Evolutionary conservation across 2,113 vertebrate genomes (phyloP).

Genomic region (Myodes glareolus): DNA sequence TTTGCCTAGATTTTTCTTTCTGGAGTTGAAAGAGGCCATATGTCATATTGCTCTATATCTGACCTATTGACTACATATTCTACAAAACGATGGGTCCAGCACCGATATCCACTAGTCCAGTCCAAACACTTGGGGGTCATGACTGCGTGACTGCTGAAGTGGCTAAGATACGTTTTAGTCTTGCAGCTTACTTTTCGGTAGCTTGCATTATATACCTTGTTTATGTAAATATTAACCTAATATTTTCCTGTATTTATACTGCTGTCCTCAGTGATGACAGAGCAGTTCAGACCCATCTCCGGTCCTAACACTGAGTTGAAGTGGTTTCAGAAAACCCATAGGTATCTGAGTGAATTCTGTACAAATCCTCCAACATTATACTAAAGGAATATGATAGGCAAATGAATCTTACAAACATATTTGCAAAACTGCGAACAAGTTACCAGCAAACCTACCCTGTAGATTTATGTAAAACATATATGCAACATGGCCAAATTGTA

Average conservation of each 20-base stretch:
- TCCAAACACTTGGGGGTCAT: neutral
- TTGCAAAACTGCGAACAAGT: slow-evolving; percentile 20
- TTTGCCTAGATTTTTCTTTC: slow-evolving; percentile 26
- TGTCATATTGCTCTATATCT: neutral
- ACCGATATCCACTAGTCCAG: neutral
- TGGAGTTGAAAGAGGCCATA: neutral
- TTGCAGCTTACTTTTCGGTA: neutral
- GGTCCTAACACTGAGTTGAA: neutral
- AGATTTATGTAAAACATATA: neutral
- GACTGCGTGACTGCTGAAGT: neutral
- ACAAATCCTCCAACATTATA: neutral
- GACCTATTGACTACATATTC: neutral
- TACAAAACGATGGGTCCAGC: neutral
- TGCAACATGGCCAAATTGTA: neutral
- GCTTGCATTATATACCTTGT: neutral
- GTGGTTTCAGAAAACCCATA: neutral
- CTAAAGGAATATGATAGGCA: neutral
- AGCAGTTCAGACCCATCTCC: neutral
- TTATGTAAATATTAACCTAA: neutral
- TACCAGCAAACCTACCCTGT: neutral
- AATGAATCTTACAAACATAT: neutral
- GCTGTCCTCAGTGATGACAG: neutral
- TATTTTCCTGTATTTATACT: neutral
- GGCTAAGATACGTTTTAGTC: neutral
- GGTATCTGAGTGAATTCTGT: neutral